phyloP scores from a whole-genome alignment of 2,888 invertebrate species.

The Pterostichus niger region DNA sequence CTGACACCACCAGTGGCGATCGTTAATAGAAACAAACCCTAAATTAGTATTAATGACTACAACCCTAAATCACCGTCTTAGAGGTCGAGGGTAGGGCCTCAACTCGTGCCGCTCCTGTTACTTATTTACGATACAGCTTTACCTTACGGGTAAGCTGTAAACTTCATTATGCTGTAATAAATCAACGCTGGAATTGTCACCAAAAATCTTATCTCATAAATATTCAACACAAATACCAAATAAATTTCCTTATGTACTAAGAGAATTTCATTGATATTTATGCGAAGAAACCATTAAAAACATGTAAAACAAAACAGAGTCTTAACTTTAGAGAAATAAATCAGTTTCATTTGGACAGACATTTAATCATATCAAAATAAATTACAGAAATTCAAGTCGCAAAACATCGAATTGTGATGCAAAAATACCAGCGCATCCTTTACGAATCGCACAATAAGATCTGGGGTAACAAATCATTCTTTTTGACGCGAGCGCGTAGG shows the following conservation, averaged over 20 bases:
- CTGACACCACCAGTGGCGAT: constrained; percentile 56
- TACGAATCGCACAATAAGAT: constrained; percentile 56
- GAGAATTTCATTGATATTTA: constrained; percentile 45
- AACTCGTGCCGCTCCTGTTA: constrained; percentile 5
- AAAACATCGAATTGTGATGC: constrained; percentile 44
- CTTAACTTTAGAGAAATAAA: not conserved
- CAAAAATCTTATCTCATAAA: constrained; percentile 59
- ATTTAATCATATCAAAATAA: constrained; percentile 5
- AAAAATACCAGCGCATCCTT: constrained; percentile 37
- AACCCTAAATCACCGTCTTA: constrained; percentile 39
- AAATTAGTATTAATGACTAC: constrained; percentile 60
- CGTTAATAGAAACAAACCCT: constrained; percentile 55
- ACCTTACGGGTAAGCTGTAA: constrained; percentile 1
- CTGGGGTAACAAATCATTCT: constrained; percentile 52
- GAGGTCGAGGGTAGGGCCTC: constrained; percentile 5
- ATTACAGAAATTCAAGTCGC: constrained; percentile 34
- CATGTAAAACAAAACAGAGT: constrained; percentile 1
- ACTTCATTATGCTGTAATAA: constrained; percentile 58
- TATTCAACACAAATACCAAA: constrained; percentile 45
- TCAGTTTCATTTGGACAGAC: not conserved
- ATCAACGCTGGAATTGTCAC: constrained; percentile 58
- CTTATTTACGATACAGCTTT: constrained; percentile 22
- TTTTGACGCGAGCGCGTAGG: constrained; percentile 69
- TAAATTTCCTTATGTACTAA: constrained; percentile 7
- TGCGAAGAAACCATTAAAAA: constrained; percentile 25